A percentile compares a stretch with the other conserved stretches of the same genome.
Conservation (phyloP, 2,888 invertebrate species). For the Bombyx huttoni region DNA sequence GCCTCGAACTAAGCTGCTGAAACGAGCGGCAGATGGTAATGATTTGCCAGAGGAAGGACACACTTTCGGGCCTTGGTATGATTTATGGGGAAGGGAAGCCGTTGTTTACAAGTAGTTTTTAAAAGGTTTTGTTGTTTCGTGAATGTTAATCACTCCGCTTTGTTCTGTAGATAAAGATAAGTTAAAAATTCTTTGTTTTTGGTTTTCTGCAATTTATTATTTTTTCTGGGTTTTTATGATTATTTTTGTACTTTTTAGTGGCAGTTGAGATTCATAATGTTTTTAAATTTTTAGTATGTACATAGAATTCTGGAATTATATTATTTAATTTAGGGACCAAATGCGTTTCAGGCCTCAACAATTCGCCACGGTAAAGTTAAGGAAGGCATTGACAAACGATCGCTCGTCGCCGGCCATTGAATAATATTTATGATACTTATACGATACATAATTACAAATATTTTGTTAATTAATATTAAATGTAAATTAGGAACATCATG, state of each 20-base stretch:
- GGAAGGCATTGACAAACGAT: constrained; percentile 90
- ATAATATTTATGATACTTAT: constrained; percentile 36
- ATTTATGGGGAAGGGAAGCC: constrained; percentile 85
- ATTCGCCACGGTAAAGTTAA: constrained; percentile 90
- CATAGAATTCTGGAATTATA: not conserved
- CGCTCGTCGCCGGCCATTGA: constrained; percentile 84
- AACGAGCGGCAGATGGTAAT: constrained; percentile 62
- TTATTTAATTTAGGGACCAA: not conserved
- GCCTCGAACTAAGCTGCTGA: constrained; percentile 79
- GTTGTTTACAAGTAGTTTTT: constrained; percentile 71
- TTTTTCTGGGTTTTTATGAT: constrained; percentile 11
- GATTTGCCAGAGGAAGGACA: constrained; percentile 75
- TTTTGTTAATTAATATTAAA: constrained; percentile 65
- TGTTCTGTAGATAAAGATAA: not conserved
- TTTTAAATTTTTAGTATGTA: constrained; percentile 3
- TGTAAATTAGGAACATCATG: constrained; percentile 67
- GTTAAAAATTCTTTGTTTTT: constrained; percentile 8
- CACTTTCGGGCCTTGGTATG: constrained; percentile 91
- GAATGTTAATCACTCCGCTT: constrained; percentile 7
- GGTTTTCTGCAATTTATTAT: constrained; percentile 4
- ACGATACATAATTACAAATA: constrained; percentile 36
- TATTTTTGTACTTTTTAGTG: constrained; percentile 8
- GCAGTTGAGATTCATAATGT: constrained; percentile 8
- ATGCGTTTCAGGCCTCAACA: constrained; percentile 80
- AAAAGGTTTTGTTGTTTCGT: constrained; percentile 25